Base-by-base conservation (phyloP, 2,888 invertebrate species). In the Chydorus sphaericus region DNA sequence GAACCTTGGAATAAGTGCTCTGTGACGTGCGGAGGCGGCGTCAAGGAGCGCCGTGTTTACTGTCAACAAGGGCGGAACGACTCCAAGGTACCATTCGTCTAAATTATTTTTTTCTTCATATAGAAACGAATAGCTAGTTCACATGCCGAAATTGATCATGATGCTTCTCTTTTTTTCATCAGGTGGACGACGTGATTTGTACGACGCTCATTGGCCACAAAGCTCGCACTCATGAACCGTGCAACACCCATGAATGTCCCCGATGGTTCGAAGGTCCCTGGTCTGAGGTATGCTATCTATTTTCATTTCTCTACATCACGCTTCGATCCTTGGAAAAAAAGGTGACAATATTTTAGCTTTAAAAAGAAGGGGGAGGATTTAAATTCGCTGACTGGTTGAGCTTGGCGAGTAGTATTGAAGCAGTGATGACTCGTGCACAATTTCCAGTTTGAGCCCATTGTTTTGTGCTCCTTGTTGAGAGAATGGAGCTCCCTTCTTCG, bases 1-100 rank as follows among this genome's bases (percentile, higher is more conserved):
- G 84, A 84, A 54, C 87, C 89, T 62, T 94, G 93, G 93, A 84
- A 85, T 50, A 74, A 80, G 11, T 94, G 93, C 72, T 86, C 85
- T 62, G 81, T 79, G 26, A 81, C 81, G 23, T 94, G 94, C 66
- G 92, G 91, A 1, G 86, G 86, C 2, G 93, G 93, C 5, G 77
- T 82, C 60, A 78, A 84, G 63, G 78, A 82, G 57, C 78, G 93
- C 11, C 77, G 83, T 60, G 88, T 93, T 57, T 81, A 85, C 63
- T 94, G 94, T 68, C 83, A 58, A 58, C 54, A 53, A 52, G n/a
- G 56, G 53, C 16, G 31, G 18, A 31, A 49, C 33, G 23, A 33
- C 39, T 16, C 39, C 44, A 6, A 55, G 57, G 36, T 57, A 60
- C 11, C 59, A 62, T 14, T 49, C 49, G 3, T 49, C n/a, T n/a